Evolutionary conservation across 1,140 invertebrate species (phyloP), one percentile per base, ranked within the genome.

Genomic region (Drosophila takahashii): DNA sequence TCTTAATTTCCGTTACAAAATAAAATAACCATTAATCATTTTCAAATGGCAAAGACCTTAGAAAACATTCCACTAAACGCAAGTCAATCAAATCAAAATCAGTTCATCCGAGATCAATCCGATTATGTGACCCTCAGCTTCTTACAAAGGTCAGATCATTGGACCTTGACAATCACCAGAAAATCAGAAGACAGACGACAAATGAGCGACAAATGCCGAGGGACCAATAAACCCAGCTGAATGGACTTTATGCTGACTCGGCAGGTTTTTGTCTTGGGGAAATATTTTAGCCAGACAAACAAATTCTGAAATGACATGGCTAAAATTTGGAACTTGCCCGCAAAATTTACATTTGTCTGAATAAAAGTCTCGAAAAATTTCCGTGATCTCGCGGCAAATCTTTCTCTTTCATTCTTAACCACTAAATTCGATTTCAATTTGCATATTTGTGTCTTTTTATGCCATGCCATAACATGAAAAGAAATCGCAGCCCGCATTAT

Each of bases 121-220:
- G 42, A 54, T 69, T 71, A 57, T 54, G 54, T 26, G 42, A 16
- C 61, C 62, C 80, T 81, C 66, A 47, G 29, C 56, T 6, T 34
- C 10, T 81, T 81, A 81, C 79, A 81, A 81, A 81, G 79, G 79
- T 81, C 79, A 83, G 51, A 56, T 62, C 69, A 27, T 83, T 42
- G 50, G 41, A 74, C 79, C 79, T 81, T 81, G 79, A 51, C 79
- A 78, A 69, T 81, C 79, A 81, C 71, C 50, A 42, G 27, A 27
- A 61, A 29, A 71, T 22, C 22, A 18, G 22, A 57, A 45, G 41
- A 59, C 15, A 57, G 39, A 80, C 44, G 10, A 32, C 27, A 57
- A 67, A 54, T 47, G n/a, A 47, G 16, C 44, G 26, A 45, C 48
- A 42, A 51, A 26, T 22, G 60, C 29, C 10, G 26, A 16, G 51